Base-by-base conservation (phyloP, 2,113 vertebrate genomes). In the Tauraco erythrolophus region DNA sequence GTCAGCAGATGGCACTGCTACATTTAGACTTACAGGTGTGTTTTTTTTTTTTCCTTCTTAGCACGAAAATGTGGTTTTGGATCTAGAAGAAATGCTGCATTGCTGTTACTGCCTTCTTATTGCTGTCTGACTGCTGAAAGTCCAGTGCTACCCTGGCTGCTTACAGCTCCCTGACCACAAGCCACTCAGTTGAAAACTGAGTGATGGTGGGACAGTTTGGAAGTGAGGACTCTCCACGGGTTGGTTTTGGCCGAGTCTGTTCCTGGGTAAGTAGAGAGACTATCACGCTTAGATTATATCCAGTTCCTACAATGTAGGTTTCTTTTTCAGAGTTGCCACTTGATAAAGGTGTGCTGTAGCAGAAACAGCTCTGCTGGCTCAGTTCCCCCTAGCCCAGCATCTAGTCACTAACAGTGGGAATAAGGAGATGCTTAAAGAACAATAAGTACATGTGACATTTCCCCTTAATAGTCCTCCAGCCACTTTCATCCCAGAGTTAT, bases 1-100 rank as follows among this genome's bases (percentile, higher is more conserved):
- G 96, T 97, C 97, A 97, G 97, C 95, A 92, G 94, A 96, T 97
- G 97, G 94, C 95, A 94, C 91, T 97, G 96, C 95, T 97, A 97
- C 96, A 93, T 96, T 96, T 97, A 97, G 91, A 92, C 95, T 97
- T 89, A 64, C 27, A 61, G 51, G 15, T 0, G n/a, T n/a, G n/a
- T n/a, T 60, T 53, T 77, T 90, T 93, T 72, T 25, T 35, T 51
- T 25, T 43, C 41, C 35, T 91, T 92, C 69, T 89, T 65, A 92
- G 70, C 25, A 37, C 25, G 1, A 12, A 76, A 96, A 82, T 69
- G 66, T 69, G 86, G 3, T 64, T 94, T 88, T 58, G 15, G 72
- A 89, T 84, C n/a, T 79, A 69, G 57, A 64, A 82, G 87, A 72
- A 95, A 91, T 95, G 57, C 95, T 95, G 94, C 94, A 94, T 82